Evolutionary conservation across 2,888 invertebrate species (phyloP).

Genomic region (Phlogophora meticulosa): DNA sequence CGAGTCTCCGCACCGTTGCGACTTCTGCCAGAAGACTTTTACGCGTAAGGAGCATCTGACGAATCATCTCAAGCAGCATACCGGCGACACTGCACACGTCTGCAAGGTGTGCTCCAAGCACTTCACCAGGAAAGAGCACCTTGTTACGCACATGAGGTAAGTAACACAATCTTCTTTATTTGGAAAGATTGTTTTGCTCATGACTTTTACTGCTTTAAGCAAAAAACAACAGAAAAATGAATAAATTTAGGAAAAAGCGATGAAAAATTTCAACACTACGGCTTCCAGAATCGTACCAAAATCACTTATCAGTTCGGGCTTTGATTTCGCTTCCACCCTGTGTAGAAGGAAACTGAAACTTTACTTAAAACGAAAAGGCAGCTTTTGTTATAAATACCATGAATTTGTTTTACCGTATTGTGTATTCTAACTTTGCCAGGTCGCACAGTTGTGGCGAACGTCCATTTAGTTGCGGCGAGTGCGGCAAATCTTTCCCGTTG

Average conservation of each 20-base stretch:
- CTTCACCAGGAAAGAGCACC: constrained; percentile 94
- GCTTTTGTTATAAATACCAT: background rate
- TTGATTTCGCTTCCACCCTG: too few species aligned
- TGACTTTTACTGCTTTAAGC: background rate
- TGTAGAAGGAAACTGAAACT: too few species aligned
- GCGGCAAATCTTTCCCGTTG: constrained; percentile 96
- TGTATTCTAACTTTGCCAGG: constrained; percentile 66
- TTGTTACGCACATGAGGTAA: constrained; percentile 94
- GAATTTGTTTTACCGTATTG: background rate
- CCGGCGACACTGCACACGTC: constrained; percentile 93
- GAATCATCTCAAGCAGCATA: constrained; percentile 93
- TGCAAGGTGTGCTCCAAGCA: constrained; percentile 94
- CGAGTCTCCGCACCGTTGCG: constrained; percentile 94
- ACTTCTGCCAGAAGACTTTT: constrained; percentile 94
- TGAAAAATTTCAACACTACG: background rate
- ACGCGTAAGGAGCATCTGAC: constrained; percentile 94
- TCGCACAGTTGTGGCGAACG: constrained; percentile 94
- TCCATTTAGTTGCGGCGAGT: constrained; percentile 96
- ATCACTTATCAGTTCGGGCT: background rate
- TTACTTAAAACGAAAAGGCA: background rate
- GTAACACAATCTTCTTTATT: constrained; percentile 2
- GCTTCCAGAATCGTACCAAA: background rate
- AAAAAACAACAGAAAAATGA: too few species aligned
- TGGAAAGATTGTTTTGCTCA: too few species aligned
- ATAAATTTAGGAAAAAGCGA: too few species aligned